Evolutionary conservation across 2,888 invertebrate genomes (phyloP), one percentile per base, ranked within the genome.

Genomic region (Lithophane ornitopus): DNA sequence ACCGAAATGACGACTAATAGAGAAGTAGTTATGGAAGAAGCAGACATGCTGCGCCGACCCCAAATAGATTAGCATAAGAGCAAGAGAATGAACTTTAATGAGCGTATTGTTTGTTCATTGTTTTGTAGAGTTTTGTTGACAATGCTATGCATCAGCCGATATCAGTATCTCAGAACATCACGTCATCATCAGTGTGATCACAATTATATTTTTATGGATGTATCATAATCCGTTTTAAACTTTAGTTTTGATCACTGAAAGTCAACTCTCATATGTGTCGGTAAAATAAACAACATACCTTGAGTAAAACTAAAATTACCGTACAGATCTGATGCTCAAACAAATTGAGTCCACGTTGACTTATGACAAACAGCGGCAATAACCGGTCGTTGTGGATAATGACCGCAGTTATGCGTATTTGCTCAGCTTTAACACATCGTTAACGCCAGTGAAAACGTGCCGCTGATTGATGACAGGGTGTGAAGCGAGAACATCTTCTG

Each of bases 351-450:
- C 56, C 74, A 58, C 66, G 19, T 67, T 61, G 72, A 65, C 61
- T 70, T 66, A 56, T 62, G 71, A 78, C 74, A 78, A 82, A 80
- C 65, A 62, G 66, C 66, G 16, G 22, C 56, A 22, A 71, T 62
- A 81, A 80, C 84, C 76, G 72, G 76, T 74, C 69, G 58, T 46
- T 52, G 68, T 65, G 71, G 58, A 70, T 73, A 84, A 74, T 76
- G 63, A 69, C 70, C 59, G 62, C 78, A 71, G 81, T 86, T 74
- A 77, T 65, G 70, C 52, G 46, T 86, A 84, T 86, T 86, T 76
- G 76, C 65, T 78, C 54, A 79, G 22, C 28, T 65, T 87, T 84
- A 85, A 74, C 87, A 80, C 77, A 65, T 88, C 84, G 82, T 87
- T 84, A 86, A 80, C 78, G 63, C n/a, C 46, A 41, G 66, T 67